Conservation (phyloP, 2,113 vertebrate species). For the Pyrgilauda ruficollis region DNA sequence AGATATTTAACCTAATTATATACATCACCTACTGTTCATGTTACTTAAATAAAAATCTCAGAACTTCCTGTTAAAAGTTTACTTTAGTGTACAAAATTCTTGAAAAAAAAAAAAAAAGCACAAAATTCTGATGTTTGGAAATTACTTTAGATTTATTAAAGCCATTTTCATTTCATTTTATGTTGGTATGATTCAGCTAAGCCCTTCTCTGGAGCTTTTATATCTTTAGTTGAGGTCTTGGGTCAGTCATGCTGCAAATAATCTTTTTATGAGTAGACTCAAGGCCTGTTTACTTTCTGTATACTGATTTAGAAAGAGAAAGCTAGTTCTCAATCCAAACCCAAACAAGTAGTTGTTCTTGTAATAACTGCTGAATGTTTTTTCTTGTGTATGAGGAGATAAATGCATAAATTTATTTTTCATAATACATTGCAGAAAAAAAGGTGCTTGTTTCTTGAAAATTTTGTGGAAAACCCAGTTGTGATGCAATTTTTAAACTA, state of each 20-base stretch:
- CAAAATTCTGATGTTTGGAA: background rate
- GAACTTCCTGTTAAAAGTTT: background rate
- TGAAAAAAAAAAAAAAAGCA: background rate
- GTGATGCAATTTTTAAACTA: background rate
- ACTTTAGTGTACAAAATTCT: background rate
- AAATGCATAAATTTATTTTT: background rate
- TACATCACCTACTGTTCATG: background rate
- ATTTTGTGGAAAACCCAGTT: background rate
- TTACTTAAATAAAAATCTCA: background rate
- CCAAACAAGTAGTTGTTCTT: background rate
- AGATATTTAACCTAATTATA: background rate
- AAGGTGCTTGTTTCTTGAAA: background rate
- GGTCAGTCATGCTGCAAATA: slow-evolving; percentile 46
- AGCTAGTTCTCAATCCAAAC: background rate
- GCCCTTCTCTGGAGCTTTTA: slow-evolving; percentile 4
- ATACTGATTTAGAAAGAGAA: background rate
- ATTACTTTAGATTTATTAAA: slow-evolving; percentile 30
- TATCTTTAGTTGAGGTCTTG: background rate
- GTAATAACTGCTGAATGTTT: background rate
- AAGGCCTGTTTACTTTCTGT: slow-evolving; percentile 7
- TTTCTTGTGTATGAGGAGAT: background rate
- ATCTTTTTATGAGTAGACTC: slow-evolving; percentile 21
- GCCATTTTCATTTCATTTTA: slow-evolving; percentile 27
- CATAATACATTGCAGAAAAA: background rate
- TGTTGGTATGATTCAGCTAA: slow-evolving; percentile 18